Base-by-base conservation (phyloP, 2,113 vertebrate genomes). In the Toxotes jaculatrix region DNA sequence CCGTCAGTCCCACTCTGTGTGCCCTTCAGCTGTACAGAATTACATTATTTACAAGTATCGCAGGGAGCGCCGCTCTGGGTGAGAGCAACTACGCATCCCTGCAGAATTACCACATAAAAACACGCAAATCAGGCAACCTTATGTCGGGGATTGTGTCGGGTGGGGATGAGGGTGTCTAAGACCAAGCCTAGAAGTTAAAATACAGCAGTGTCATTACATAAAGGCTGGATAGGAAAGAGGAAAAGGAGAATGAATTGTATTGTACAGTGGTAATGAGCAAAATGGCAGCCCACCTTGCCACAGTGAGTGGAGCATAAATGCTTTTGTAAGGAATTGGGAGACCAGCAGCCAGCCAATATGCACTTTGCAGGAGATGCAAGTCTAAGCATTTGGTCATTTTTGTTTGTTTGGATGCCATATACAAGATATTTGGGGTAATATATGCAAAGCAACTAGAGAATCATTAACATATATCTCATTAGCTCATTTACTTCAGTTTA, bases 401-500 rank as follows among this genome's bases (percentile, higher is more conserved):
- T 27, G 27, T 27, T 73, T 91, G 71, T 80, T 93, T 90, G 78
- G 86, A 92, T 94, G 93, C 96, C 89, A 88, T 94, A 88, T 95
- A 91, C 86, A 88, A 88, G 85, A 89, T 84, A 91, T 95, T 95
- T 94, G 95, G 95, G 96, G 94, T 87, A 84, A 96, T 94, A 96
- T 95, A 97, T 97, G 97, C 97, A 97, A 96, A 98, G 97, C 97
- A 97, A 96, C 96, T 97, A 97, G 95, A 96, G 95, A 95, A 96
- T 97, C 96, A 95, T 97, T 96, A 96, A 96, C 95, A 98, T 93
- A 96, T 95, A 95, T 93, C 95, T 96, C 94, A 27, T 27, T 27
- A 95, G 96, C 95, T 96, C 92, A 94, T 96, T 90, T 87, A 86
- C 94, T 89, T 95, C 93, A 93, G 87, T 88, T 93, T 96, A 94